Conservation (phyloP, 2,113 vertebrate species). For the Sitta europaea region DNA sequence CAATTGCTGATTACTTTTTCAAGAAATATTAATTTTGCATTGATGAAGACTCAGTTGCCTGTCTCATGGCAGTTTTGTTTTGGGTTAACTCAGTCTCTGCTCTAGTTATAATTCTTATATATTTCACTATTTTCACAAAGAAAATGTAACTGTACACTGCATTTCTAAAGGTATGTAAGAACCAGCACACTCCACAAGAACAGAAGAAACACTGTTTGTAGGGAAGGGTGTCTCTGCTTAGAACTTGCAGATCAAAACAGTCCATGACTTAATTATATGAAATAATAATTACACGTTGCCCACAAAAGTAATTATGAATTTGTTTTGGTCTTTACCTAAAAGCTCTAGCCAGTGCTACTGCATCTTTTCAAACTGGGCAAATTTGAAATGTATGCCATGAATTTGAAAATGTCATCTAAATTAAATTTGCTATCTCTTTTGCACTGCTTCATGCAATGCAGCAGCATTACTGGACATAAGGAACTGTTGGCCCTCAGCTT, state of each 20-base stretch:
- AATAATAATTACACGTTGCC: constrained; percentile 20
- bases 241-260: not conserved
- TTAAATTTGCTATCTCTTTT: not conserved
- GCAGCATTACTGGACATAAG: not conserved
- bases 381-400: not conserved
- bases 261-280: not conserved
- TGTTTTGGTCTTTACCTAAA: constrained; percentile 13
- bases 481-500: not conserved
- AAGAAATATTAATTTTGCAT: not conserved
- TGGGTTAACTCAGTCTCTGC: not conserved
- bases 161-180: not conserved
- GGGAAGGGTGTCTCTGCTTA: not conserved
- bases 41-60: not conserved
- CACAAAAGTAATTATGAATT: constrained; percentile 23
- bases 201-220: not conserved
- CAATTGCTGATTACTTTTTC: not conserved
- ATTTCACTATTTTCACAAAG: not conserved
- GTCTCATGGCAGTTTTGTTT: not conserved
- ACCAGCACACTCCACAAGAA: not conserved
- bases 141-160: not conserved
- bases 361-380: not conserved
- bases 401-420: not conserved
- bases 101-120: not conserved
- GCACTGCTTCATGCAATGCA: not conserved
- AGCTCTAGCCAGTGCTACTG: not conserved